Percentiles rank a stretch among this genome's conserved stretches.
Evolutionary conservation across 1,140 invertebrate genomes (phyloP).

Genomic region (Magallana gigas): DNA sequence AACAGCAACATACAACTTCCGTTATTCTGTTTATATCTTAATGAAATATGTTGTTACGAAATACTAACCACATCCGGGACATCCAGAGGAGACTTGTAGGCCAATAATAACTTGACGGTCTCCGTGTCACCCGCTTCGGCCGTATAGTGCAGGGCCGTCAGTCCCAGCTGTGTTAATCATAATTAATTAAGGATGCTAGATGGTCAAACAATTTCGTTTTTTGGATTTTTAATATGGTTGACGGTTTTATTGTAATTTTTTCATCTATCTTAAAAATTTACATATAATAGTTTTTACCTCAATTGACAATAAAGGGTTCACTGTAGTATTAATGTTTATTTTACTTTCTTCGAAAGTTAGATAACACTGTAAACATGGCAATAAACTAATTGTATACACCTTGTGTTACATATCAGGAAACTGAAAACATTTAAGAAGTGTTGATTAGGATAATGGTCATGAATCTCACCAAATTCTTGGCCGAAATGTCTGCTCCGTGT

Average conservation of each 20-base stretch:
- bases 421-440: neutral
- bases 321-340: too few relatives aligned
- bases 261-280: too few relatives aligned
- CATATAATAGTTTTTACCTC: too few relatives aligned
- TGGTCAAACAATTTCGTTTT: too few relatives aligned
- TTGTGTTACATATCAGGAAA: neutral
- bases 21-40: too few relatives aligned
- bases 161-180: constrained; percentile 28
- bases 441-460: neutral
- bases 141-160: constrained; percentile 57
- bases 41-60: too few relatives aligned
- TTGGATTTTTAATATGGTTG: too few relatives aligned
- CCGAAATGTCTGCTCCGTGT: constrained; percentile 54
- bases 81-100: constrained; percentile 52
- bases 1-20: too few relatives aligned
- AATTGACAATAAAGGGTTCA: too few relatives aligned
- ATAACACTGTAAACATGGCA: neutral
- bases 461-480: constrained; percentile 48
- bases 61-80: constrained; percentile 47
- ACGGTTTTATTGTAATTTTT: too few relatives aligned
- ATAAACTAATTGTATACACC: neutral
- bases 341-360: too few relatives aligned
- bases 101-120: constrained; percentile 55
- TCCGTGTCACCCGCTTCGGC: constrained; percentile 56
- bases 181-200: too few relatives aligned